Evolutionary conservation across 2,888 invertebrate genomes (phyloP).

Genomic region (Rutpela maculata): DNA sequence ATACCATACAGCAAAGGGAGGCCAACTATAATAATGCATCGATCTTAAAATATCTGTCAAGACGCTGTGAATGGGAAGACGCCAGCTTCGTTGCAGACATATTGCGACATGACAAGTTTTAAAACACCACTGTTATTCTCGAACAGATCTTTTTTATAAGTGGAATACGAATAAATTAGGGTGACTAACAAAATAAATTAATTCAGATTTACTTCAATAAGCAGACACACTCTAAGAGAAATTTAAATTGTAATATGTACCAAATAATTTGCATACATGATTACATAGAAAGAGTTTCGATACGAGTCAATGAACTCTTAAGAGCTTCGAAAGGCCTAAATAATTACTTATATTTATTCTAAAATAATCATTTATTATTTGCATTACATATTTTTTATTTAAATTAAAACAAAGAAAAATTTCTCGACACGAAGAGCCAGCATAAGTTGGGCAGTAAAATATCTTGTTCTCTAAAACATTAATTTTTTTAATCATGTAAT

Average conservation of each 20-base stretch:
- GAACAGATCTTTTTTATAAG: too few species aligned
- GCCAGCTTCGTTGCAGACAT: too few species aligned
- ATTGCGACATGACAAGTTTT: too few species aligned
- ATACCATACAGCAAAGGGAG: too few species aligned
- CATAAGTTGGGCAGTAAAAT: background rate
- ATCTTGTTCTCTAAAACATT: background rate
- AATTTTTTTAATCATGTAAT: background rate
- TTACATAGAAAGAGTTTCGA: background rate
- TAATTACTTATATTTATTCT: slow-evolving; percentile 1
- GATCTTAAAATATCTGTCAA: too few species aligned
- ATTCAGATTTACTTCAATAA: background rate
- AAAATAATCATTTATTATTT: background rate
- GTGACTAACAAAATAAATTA: too few species aligned
- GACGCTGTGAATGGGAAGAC: too few species aligned
- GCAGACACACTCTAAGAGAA: background rate
- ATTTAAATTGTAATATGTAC: background rate
- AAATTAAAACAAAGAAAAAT: background rate
- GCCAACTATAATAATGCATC: too few species aligned
- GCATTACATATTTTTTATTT: background rate
- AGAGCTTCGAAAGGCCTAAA: background rate
- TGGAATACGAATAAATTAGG: too few species aligned
- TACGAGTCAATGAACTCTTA: background rate
- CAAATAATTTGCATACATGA: background rate
- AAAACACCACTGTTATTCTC: too few species aligned
- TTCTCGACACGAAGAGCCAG: background rate